Evolutionary conservation across 2,797 vertebrate species (phyloP).

Genomic region (Sciurus vulgaris): DNA sequence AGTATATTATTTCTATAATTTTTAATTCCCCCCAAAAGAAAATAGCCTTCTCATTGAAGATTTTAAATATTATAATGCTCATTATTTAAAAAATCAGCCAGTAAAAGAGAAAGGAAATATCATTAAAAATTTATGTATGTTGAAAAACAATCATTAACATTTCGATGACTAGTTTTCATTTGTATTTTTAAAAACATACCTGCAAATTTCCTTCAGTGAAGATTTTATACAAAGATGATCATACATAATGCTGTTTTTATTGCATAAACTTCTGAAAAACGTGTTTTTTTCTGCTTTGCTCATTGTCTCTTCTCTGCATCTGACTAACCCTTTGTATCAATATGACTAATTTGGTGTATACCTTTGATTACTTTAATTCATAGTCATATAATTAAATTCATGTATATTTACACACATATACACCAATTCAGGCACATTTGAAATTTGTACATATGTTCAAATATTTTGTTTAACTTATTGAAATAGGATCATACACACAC

Average conservation of each 20-base stretch:
- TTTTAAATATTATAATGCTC: background rate
- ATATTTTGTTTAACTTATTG: too few relatives aligned
- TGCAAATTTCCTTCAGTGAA: background rate
- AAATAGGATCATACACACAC: too few relatives aligned
- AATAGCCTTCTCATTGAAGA: background rate
- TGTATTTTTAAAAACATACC: background rate
- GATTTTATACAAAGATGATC: background rate
- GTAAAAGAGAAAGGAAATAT: background rate
- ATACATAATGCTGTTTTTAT: background rate
- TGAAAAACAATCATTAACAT: background rate
- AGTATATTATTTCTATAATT: background rate
- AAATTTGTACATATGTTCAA: too few relatives aligned
- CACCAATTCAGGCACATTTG: too few relatives aligned
- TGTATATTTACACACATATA: background rate
- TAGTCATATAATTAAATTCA: background rate
- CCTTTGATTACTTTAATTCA: constrained; percentile 1
- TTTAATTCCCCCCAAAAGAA: background rate
- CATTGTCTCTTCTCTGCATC: background rate
- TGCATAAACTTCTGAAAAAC: background rate
- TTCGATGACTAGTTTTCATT: background rate
- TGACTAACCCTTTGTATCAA: background rate
- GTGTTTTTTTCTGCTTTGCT: background rate
- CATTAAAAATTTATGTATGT: background rate
- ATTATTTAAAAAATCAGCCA: constrained; percentile 2
- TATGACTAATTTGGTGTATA: background rate